Evolutionary conservation across 1,140 invertebrate genomes (phyloP).

Genomic region (Drosophila asahinai): DNA sequence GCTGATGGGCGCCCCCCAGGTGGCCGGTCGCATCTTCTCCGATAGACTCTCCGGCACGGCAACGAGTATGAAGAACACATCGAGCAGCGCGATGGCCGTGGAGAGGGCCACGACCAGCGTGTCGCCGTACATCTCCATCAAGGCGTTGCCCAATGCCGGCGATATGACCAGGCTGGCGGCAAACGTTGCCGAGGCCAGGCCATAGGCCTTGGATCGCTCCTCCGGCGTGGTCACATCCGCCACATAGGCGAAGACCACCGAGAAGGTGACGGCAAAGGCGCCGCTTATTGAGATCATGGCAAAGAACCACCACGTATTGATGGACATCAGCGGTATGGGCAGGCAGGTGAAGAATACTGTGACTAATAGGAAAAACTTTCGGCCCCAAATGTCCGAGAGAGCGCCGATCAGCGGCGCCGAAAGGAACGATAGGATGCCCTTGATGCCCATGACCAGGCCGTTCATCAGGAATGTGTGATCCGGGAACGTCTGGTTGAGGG

Average conservation of each 20-base stretch:
- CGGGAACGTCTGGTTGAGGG: constrained; percentile 98
- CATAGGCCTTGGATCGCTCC: constrained; percentile 98
- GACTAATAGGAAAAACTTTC: constrained; percentile 98
- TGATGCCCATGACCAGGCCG: constrained; percentile 99
- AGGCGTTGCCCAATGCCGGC: constrained; percentile 97
- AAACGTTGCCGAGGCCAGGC: constrained; percentile 99
- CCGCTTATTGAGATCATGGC: constrained; percentile 99
- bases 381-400: constrained; percentile 98
- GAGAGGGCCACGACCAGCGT: constrained; percentile 98
- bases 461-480: constrained; percentile 99
- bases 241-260: constrained; percentile 99
- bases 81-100: constrained; percentile 96
- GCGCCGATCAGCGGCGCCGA: constrained; percentile 98
- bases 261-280: constrained; percentile 99
- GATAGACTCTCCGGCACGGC: constrained; percentile 99
- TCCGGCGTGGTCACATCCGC: constrained; percentile 99
- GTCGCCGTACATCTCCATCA: constrained; percentile 95
- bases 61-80: constrained; percentile 99
- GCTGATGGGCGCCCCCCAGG: constrained; percentile 93
- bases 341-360: constrained; percentile 99
- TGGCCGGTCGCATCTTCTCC: constrained; percentile 94
- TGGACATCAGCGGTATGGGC: constrained; percentile 99
- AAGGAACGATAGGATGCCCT: constrained; percentile 98
- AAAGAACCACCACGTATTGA: constrained; percentile 99
- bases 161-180: constrained; percentile 99